Evolutionary conservation across 2,113 vertebrate genomes (phyloP), one percentile per base, ranked within the genome.

Genomic region (Mesitornis unicolor): DNA sequence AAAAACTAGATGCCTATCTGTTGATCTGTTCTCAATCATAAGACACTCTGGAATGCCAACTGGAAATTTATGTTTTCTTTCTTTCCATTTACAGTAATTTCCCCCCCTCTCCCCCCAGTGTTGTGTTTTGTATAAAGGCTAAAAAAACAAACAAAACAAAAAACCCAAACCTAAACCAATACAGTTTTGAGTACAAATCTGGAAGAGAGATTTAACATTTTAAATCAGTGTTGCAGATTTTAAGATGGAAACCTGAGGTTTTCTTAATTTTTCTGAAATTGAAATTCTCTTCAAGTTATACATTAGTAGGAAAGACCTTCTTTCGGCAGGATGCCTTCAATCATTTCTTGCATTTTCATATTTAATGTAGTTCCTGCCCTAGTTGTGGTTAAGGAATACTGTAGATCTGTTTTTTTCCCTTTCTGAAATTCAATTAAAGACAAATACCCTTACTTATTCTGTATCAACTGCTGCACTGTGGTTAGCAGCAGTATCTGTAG

Each of bases 21-120:
- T 81, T 95, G 14, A 47, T 83, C 50, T 94, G n/a, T 78, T 93
- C 63, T 92, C 31, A 70, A 69, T 86, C 54, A 17, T 45, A 77
- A 69, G 71, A 68, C 33, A 31, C 22, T 61, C 21, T 70, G 84
- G 40, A 89, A 92, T 59, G 42, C 24, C 57, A 81, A 10, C 19
- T 43, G 29, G 65, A 70, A 87, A 53, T 15, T 61, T 56, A 54
- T 21, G 3, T 61, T 69, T 85, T 85, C 43, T 69, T 85, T 85
- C 43, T 83, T 6, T 87, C 56, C 28, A 28, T 69, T 6, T 36
- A 24, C 9, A 45, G 26, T 35, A n/a, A n/a, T 28, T 8, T 63
- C 22, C 33, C 12, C 6, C 11, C 16, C 9, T 10, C 1, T 5
- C 13, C 7, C 6, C 26, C 4, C 5, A 10, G 35, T 60, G 19